These are phyloP conservation scores for Operophtera brumata DNA, from an alignment of 2,888 invertebrate genomes.

Conservation along the genomic window DNA sequence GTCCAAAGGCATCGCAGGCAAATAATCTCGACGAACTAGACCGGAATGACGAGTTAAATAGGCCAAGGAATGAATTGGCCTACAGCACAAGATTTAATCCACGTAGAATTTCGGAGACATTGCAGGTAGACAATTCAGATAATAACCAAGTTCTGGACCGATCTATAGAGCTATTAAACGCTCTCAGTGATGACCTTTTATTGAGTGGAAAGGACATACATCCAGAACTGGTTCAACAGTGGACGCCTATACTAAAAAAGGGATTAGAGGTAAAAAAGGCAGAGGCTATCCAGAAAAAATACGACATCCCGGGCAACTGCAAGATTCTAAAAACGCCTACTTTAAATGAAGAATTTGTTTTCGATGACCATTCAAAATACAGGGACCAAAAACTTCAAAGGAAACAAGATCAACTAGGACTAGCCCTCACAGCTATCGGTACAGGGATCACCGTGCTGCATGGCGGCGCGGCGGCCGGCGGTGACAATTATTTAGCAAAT, in stretches of 20 bases:
- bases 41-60: too few species aligned
- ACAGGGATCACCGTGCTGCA: constrained; percentile 11
- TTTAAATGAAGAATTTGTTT: constrained; percentile 11
- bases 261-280: constrained; percentile 2
- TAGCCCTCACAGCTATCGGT: constrained; percentile 17
- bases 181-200: constrained; percentile 16
- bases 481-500: constrained; percentile 9
- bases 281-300: constrained; percentile 13
- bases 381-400: constrained; percentile 10
- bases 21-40: too few species aligned
- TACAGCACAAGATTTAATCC: neutral
- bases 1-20: too few species aligned
- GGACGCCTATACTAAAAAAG: constrained; percentile 10
- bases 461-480: too few species aligned
- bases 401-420: constrained; percentile 17
- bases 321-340: constrained; percentile 15
- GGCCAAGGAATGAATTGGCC: too few species aligned
- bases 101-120: constrained; percentile 6
- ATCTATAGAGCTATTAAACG: constrained; percentile 1
- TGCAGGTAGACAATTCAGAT: neutral
- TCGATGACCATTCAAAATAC: neutral
- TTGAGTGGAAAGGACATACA: constrained; percentile 11
- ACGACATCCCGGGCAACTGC: constrained; percentile 17
- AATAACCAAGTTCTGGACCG: neutral
- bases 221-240: constrained; percentile 5